These are phyloP conservation scores for Drosophila leontia DNA, from an alignment of 1,140 invertebrate species.

Conservation along the genomic window DNA sequence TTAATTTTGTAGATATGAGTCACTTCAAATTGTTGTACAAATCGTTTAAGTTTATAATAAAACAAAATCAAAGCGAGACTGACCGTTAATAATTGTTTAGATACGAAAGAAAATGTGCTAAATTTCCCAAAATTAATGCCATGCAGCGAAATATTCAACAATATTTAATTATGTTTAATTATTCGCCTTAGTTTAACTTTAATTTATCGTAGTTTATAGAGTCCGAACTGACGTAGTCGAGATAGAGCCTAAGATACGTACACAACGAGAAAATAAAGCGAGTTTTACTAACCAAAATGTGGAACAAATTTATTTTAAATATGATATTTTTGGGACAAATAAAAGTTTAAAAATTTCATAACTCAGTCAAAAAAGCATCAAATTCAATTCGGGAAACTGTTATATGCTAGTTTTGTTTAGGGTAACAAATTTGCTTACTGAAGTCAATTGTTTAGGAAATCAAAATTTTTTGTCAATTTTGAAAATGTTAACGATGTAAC, in stretches of 20 bases:
- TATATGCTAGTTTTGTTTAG: too few species aligned
- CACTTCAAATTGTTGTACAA: constrained; percentile 24
- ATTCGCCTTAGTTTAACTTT: neutral
- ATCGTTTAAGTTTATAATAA: constrained; percentile 19
- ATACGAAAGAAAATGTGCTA: constrained; percentile 22
- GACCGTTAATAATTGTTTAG: constrained; percentile 42
- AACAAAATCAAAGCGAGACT: constrained; percentile 32
- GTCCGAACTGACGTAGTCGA: constrained; percentile 33
- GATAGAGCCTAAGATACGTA: constrained; percentile 17
- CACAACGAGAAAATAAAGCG: constrained; percentile 26
- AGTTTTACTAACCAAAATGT: constrained; percentile 48
- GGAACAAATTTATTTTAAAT: neutral
- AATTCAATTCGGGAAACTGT: too few species aligned
- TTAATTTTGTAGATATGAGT: constrained; percentile 16
- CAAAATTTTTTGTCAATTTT: too few species aligned
- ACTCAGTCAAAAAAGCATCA: too few species aligned
- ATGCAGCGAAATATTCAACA: constrained; percentile 20
- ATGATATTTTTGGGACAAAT: too few species aligned
- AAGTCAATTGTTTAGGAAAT: too few species aligned
- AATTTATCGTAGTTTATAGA: constrained; percentile 23
- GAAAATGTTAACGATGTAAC: too few species aligned
- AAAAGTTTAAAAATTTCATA: too few species aligned
- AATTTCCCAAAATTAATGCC: constrained; percentile 46
- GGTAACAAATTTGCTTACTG: too few species aligned
- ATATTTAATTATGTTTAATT: constrained; percentile 15